Base-by-base conservation (phyloP, 2,888 invertebrate species). In the Drosophila formosana region DNA sequence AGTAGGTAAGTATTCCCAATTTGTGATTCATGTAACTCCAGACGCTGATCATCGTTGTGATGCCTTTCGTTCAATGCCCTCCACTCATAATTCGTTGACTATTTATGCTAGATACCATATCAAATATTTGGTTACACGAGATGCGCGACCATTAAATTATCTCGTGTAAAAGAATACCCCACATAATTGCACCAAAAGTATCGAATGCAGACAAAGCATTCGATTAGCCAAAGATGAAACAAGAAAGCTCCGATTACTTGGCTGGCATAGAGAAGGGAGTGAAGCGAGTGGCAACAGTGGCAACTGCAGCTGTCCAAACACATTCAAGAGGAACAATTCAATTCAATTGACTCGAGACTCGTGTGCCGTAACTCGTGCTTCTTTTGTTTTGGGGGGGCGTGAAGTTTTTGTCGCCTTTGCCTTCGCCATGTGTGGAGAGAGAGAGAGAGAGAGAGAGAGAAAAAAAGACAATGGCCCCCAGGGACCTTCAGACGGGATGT, bases 231-330 rank as follows among this genome's bases (percentile, higher is more conserved):
- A 52, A 72, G 58, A 71, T 74, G 66, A 61, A 46, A 57, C 56
- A 60, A 37, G 49, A 62, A 72, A 72, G 75, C 75, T 76, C 75
- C 47, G 61, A 60, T 78, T 78, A 72, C 78, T 32, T 28, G 11
- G 23, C 7, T 18, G 32, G n/a, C 18, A 18, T 9, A 11, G 13
- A 30, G 13, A 4, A 8, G 57, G 23, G 18, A 45, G 46, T 32
- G 6, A 51, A 60, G 34, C 58, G 71, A 77, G 69, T 68, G 68
- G 78, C 75, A 66, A 32, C 37, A 11, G 70, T 68, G 77, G 80
- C 75, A 66, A 60, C 64, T 63, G 79, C 80, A 80, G 80, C 80
- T 80, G 80, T 75, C 78, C 75, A 80, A 80, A 80, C 68, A 80
- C 49, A 34, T 62, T 67, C 49, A 67, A 65, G 62, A 56, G 46